Conservation (phyloP, 2,113 vertebrate genomes). For the Kryptolebias marmoratus region DNA sequence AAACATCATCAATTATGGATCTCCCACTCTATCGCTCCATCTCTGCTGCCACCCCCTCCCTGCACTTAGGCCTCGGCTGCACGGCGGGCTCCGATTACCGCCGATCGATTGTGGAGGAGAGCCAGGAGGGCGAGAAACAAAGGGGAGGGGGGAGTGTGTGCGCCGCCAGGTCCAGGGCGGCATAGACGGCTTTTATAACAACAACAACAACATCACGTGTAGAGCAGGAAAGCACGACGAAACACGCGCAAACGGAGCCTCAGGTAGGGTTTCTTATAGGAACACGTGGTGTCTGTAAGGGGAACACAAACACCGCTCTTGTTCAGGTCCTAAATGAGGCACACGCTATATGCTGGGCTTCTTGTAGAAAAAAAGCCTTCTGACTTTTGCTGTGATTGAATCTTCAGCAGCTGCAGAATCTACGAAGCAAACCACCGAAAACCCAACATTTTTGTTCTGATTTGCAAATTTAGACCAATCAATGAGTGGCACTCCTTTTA, state of each 20-base stretch:
- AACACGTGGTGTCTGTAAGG: not conserved
- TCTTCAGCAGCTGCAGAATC: too few species aligned
- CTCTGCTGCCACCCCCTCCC: constrained; percentile 52
- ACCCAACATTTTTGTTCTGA: too few species aligned
- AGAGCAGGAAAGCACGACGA: constrained; percentile 23
- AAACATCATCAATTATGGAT: constrained; percentile 85
- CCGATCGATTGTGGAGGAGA: constrained; percentile 74
- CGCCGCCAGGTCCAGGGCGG: not conserved
- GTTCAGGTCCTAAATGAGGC: too few species aligned
- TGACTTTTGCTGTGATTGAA: too few species aligned
- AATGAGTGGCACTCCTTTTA: too few species aligned
- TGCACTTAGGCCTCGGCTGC: constrained; percentile 78
- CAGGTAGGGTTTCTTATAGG: constrained; percentile 8
- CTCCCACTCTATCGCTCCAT: constrained; percentile 71
- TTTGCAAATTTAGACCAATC: too few species aligned
- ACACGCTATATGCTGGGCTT: too few species aligned
- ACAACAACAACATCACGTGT: constrained; percentile 65
- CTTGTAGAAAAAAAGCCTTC: too few species aligned
- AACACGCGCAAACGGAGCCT: constrained; percentile 10
- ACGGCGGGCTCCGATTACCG: constrained; percentile 76
- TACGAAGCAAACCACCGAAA: too few species aligned
- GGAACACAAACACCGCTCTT: too few species aligned
- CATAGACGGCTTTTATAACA: constrained; percentile 50
- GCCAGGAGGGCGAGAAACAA: constrained; percentile 33
- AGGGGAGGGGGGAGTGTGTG: constrained; percentile 5